These are phyloP conservation scores for Cheilosia impressa DNA, from an alignment of 2,888 invertebrate species.

Conservation along the genomic window DNA sequence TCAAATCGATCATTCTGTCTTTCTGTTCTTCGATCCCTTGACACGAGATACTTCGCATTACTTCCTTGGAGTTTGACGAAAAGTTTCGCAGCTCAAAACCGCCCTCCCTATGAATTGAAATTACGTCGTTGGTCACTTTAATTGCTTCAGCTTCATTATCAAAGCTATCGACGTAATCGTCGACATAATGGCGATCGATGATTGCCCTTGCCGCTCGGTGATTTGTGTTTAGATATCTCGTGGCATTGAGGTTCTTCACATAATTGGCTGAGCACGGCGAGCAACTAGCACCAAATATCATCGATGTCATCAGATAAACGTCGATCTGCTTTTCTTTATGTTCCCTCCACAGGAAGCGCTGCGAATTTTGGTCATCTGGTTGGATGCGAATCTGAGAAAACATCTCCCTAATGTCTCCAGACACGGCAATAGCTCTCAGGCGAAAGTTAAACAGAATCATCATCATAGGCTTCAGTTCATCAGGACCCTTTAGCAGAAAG, in stretches of 20 bases:
- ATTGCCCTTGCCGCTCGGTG: too few species aligned
- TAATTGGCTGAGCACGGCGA: too few species aligned
- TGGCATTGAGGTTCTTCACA: too few species aligned
- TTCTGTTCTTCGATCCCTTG: neutral
- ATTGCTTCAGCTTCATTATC: slow-evolving; percentile 61
- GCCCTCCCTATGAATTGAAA: slow-evolving; percentile 12
- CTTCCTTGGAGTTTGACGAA: slow-evolving; percentile 22
- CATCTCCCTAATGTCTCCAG: slow-evolving; percentile 71
- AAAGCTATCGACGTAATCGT: neutral
- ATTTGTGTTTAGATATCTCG: too few species aligned
- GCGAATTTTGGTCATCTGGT: slow-evolving; percentile 34
- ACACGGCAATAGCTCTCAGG: slow-evolving; percentile 41
- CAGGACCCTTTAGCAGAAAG: slow-evolving; percentile 65
- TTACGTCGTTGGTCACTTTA: slow-evolving; percentile 23
- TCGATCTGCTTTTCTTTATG: slow-evolving; percentile 10
- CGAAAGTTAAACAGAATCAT: slow-evolving; percentile 64
- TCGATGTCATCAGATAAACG: slow-evolving; percentile 64
- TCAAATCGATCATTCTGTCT: slow-evolving; percentile 7
- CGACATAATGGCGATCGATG: too few species aligned
- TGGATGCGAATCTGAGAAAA: slow-evolving; percentile 60
- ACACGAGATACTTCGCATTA: slow-evolving; percentile 11
- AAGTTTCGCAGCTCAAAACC: slow-evolving; percentile 36
- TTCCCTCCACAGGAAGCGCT: slow-evolving; percentile 63
- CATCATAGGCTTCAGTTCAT: slow-evolving; percentile 55
- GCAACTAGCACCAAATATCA: slow-evolving; percentile 54